phyloP scores from a whole-genome alignment of 37 sponge, comb jelly and placozoan genomes.

The Theonella swinhoei region DNA sequence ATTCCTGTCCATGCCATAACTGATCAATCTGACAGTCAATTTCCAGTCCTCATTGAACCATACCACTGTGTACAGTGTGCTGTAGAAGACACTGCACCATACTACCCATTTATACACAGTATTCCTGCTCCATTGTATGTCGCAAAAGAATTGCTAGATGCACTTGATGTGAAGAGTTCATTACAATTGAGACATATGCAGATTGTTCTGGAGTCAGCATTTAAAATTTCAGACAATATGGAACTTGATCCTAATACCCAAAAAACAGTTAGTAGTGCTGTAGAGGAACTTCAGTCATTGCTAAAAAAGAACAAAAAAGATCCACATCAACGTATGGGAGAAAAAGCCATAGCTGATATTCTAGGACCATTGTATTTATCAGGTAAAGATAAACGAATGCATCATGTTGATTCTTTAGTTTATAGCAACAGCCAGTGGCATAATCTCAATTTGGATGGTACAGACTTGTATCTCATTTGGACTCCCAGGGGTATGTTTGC shows the following conservation, averaged over 20 bases:
- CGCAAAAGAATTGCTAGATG: neutral
- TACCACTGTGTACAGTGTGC: slow-evolving; percentile 14
- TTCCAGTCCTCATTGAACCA: slow-evolving; percentile 46
- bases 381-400: neutral
- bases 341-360: neutral
- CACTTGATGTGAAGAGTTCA: slow-evolving; percentile 2
- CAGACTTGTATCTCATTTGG: neutral
- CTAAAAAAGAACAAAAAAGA: neutral
- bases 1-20: slow-evolving; percentile 27
- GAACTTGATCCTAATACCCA: neutral
- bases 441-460: neutral
- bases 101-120: slow-evolving; percentile 45
- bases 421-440: neutral
- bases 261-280: neutral
- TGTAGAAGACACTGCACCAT: neutral
- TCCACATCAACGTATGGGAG: neutral
- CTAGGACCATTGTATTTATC: slow-evolving; percentile 1
- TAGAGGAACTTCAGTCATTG: neutral
- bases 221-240: neutral
- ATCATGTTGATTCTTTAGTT: neutral
- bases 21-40: neutral
- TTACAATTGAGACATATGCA: slow-evolving; percentile 30
- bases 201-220: slow-evolving; percentile 28
- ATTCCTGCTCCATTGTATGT: neutral
- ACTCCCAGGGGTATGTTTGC: neutral